Base-by-base conservation (phyloP, 92 coral and sea anemone species). In the Blastomussa wellsi region DNA sequence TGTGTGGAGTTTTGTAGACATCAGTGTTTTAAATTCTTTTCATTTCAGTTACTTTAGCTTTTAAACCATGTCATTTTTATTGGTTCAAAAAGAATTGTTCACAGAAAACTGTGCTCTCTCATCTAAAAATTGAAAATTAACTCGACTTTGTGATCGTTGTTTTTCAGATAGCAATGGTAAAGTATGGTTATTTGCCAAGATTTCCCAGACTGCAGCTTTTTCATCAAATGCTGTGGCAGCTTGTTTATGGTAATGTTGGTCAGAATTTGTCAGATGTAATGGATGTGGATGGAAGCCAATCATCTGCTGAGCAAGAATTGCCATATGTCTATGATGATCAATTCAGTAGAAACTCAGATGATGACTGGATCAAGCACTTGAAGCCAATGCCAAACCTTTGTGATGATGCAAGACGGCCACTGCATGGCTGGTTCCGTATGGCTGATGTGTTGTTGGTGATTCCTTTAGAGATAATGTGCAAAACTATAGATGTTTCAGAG, bases 161-260 rank as follows among this genome's bases (percentile, higher is more conserved):
- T 53, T 36, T 76, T 62, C 82, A 89, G 31, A 51, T 80, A 69
- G 62, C 86, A 60, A 49, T 89, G 26, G 69, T 41, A 51, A 90
- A 69, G 68, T 88, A 85, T 49, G 91, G 95, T 42, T 89, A 84
- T 79, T 84, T 92, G 80, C 89, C 93, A 44, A 94, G 92, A 72
- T 87, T 88, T 80, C 90, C 92, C 71, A 90, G 96, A 77, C 82
- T 86, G 37, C 95, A 91, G 65, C 49, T 89, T 9, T 19, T 94
- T 53, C 98, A 96, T 68, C 92, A 92, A 68, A 89, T 88, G 31
- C 26, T 94, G 22, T 96, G 95, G 95, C 88, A 92, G 52, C 82
- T 91, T 41, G 76, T 91, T 6, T 92, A 87, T 81, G 98, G 92
- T 6, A 74, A 84, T 24, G 3, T 41, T 26, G 14, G 32, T 19